A percentile compares a stretch with the other conserved stretches of the same genome.
phyloP scores from a whole-genome alignment of 2,113 vertebrate genomes.

The Indicator maculatus region DNA sequence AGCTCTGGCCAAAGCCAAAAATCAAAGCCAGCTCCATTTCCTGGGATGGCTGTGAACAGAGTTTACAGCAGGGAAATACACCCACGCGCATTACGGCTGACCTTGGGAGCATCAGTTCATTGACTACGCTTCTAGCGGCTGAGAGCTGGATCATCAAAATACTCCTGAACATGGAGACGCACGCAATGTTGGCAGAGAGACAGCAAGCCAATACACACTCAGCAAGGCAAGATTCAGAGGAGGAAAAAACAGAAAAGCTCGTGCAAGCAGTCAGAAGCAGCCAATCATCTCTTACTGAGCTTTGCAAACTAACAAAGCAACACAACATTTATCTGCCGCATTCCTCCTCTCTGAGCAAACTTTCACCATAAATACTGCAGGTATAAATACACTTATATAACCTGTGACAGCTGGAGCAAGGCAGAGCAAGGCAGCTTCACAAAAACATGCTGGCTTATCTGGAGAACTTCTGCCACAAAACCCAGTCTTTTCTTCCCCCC shows the following conservation, averaged over 20 bases:
- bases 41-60: conserved; percentile 28
- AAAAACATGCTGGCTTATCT: neutral
- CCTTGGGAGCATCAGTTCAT: conserved; percentile 33
- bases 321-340: neutral
- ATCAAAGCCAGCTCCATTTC: conserved; percentile 26
- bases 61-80: neutral
- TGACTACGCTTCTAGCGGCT: conserved; percentile 1
- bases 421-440: neutral
- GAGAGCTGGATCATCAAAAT: conserved; percentile 23
- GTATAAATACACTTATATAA: neutral
- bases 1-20: conserved; percentile 18
- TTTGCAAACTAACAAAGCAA: neutral
- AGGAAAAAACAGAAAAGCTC: neutral
- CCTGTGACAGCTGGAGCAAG: neutral
- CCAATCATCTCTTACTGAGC: neutral
- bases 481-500: fast-evolving
- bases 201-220: neutral
- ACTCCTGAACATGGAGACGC: conserved; percentile 1
- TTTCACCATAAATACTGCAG: neutral
- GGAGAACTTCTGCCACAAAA: neutral
- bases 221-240: neutral
- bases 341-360: neutral
- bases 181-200: neutral
- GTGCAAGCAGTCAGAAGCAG: neutral
- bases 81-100: neutral